Evolutionary conservation across 2,888 invertebrate species (phyloP).

Genomic region (Stegophylla sp.): DNA sequence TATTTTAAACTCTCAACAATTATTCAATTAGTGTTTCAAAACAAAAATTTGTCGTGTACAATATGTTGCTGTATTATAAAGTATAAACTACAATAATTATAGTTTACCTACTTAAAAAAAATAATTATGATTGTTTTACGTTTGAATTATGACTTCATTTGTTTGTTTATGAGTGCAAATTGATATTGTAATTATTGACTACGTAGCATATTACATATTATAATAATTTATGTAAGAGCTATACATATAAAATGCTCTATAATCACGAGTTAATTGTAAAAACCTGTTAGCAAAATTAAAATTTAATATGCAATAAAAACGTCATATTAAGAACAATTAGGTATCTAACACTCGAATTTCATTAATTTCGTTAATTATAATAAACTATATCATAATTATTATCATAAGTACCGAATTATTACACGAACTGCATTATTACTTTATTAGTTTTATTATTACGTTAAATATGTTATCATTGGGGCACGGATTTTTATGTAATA

Average conservation of each 20-base stretch:
- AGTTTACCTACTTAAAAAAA: background rate
- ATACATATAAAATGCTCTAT: background rate
- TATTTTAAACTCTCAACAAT: too few species aligned
- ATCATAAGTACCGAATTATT: background rate
- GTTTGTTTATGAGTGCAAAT: background rate
- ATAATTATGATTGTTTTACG: constrained; percentile 27
- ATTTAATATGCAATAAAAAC: constrained; percentile 38
- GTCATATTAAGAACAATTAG: constrained; percentile 31
- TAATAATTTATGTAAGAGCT: too few species aligned
- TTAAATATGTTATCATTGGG: too few species aligned
- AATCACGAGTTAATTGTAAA: constrained; percentile 28
- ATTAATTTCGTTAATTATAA: constrained; percentile 8
- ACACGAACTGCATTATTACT: background rate
- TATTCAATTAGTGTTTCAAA: background rate
- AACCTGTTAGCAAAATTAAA: constrained; percentile 28
- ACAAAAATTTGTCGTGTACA: constrained; percentile 6
- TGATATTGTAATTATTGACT: constrained; percentile 10
- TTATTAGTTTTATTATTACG: too few species aligned
- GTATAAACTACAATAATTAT: background rate
- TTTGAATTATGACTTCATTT: constrained; percentile 34
- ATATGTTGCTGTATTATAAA: background rate
- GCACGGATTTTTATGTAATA: background rate
- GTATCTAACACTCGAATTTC: background rate
- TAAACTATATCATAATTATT: constrained; percentile 2
- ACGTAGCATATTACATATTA: background rate